A percentile compares a stretch with the other conserved stretches of the same genome.
Conservation (phyloP, 2,888 invertebrate species). For the Phrixothrix hirtus region DNA sequence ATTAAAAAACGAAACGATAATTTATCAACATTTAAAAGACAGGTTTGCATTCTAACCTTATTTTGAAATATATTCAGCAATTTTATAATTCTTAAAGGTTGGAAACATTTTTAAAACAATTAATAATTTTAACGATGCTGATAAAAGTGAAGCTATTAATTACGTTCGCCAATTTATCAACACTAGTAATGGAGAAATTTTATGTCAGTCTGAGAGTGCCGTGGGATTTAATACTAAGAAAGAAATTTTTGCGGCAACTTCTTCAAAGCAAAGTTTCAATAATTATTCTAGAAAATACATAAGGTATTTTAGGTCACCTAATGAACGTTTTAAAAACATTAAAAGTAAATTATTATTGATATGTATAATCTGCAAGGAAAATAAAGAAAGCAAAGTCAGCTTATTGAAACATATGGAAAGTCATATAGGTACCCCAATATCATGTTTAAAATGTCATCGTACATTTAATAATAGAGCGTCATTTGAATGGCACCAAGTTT, state of each 20-base stretch:
- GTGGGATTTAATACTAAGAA: neutral
- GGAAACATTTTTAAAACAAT: constrained; percentile 33
- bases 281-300: no score
- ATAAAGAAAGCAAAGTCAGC: constrained; percentile 29
- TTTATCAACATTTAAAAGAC: constrained; percentile 30
- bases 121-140: constrained; percentile 33
- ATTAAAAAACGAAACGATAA: constrained; percentile 26
- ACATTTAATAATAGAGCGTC: constrained; percentile 34
- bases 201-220: no score
- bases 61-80: constrained; percentile 1
- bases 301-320: no score
- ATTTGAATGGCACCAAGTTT: constrained; percentile 33
- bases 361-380: constrained; percentile 32
- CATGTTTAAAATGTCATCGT: constrained; percentile 34
- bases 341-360: constrained; percentile 14
- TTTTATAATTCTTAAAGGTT: constrained; percentile 24
- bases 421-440: constrained; percentile 36
- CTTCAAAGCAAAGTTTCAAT: neutral
- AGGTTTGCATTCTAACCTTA: constrained; percentile 19
- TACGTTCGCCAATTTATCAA: constrained; percentile 23
- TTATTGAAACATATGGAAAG: constrained; percentile 38
- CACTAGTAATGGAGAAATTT: neutral
- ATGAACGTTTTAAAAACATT: neutral
- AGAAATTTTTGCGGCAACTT: neutral
- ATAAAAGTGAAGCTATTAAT: constrained; percentile 36